These are phyloP conservation scores for Lutraria lutraria DNA, from an alignment of 2,888 invertebrate species.

Conservation along the genomic window DNA sequence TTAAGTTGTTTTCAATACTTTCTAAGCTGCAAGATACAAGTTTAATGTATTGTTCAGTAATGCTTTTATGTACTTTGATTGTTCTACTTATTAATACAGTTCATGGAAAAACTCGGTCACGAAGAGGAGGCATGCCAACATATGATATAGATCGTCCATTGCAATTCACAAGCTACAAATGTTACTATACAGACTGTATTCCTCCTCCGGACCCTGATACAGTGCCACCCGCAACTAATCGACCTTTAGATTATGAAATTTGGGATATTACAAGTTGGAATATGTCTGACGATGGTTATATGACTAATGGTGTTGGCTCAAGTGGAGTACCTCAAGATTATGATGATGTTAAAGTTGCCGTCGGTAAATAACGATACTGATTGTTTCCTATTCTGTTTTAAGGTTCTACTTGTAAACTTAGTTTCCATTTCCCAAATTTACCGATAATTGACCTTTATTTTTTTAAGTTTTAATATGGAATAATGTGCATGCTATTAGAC, in stretches of 20 bases:
- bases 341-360: conserved; percentile 63
- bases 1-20: no score
- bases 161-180: conserved; percentile 65
- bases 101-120: conserved; percentile 47
- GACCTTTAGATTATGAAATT: conserved; percentile 55
- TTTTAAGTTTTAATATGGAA: neutral
- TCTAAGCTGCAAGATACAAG: no score
- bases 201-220: conserved; percentile 79
- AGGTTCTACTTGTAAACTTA: neutral
- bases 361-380: conserved; percentile 36
- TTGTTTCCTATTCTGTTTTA: neutral
- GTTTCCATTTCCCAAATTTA: neutral
- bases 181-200: conserved; percentile 81
- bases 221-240: conserved; percentile 59
- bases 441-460: neutral
- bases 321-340: conserved; percentile 62
- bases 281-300: conserved; percentile 52
- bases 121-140: conserved; percentile 35
- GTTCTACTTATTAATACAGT: conserved; percentile 44
- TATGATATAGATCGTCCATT: conserved; percentile 42
- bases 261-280: conserved; percentile 62
- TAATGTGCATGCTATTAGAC: neutral
- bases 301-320: conserved; percentile 50
- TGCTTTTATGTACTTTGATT: neutral
- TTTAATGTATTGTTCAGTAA: no score